phyloP scores from a whole-genome alignment of 2,113 vertebrate species.

The Psammodynastes pulverulentus region DNA sequence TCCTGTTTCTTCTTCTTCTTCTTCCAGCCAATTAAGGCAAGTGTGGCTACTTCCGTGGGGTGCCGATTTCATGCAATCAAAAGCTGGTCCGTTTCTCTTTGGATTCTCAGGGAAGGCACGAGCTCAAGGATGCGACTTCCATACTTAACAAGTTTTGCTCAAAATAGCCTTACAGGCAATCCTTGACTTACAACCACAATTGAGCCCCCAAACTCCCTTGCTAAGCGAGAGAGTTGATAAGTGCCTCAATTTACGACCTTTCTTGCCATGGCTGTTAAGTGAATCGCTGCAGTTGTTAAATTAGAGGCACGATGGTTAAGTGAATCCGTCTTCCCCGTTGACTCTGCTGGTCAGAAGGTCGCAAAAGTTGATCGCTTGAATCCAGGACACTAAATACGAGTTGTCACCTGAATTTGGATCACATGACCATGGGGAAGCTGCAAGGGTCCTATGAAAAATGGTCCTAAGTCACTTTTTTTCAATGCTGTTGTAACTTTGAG shows the following conservation, averaged over 20 bases:
- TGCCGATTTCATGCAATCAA: constrained; percentile 8
- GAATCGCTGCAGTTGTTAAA: background rate
- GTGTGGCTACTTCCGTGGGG: background rate
- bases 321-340: background rate
- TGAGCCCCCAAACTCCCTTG: background rate
- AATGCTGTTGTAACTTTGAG: background rate
- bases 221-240: background rate
- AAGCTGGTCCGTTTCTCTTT: background rate
- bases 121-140: background rate
- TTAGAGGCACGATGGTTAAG: background rate
- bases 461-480: background rate
- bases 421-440: background rate
- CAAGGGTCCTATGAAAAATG: background rate
- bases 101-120: background rate
- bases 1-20: background rate
- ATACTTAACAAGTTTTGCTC: background rate
- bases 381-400: background rate
- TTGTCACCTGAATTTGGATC: background rate
- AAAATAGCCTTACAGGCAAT: background rate
- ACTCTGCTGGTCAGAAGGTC: background rate
- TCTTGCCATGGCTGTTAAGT: background rate
- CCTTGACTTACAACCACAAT: background rate
- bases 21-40: background rate
- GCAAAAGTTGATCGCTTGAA: background rate
- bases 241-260: background rate